A percentile compares a stretch with the other conserved stretches of the same genome.
These are phyloP conservation scores for Bubo bubo DNA, from an alignment of 2,113 vertebrate species.

Conservation along the genomic window DNA sequence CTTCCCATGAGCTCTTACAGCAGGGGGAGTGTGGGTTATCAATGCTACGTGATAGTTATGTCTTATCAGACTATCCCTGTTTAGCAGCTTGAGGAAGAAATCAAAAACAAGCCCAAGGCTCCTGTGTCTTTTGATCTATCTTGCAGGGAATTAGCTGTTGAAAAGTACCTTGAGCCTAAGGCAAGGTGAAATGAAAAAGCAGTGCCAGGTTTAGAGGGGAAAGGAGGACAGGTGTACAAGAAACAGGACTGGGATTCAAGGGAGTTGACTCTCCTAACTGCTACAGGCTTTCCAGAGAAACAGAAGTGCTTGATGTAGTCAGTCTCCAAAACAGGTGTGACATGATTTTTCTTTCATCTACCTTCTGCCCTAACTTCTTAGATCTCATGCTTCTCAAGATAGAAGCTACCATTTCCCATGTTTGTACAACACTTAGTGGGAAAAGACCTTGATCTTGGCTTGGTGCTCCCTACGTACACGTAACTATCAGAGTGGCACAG, in stretches of 20 bases:
- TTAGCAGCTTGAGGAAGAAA: background rate
- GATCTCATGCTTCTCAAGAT: background rate
- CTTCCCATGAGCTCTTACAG: background rate
- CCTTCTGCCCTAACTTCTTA: constrained; percentile 11
- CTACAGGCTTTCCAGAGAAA: constrained; percentile 13
- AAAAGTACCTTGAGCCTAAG: constrained; percentile 18
- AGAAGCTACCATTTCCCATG: background rate
- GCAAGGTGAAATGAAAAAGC: constrained; percentile 36
- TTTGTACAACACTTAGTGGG: constrained; percentile 11
- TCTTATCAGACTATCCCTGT: background rate
- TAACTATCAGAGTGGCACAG: background rate
- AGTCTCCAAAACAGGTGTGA: constrained; percentile 31
- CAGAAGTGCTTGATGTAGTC: constrained; percentile 6
- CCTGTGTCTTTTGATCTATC: constrained; percentile 24
- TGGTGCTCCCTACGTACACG: background rate
- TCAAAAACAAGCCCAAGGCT: constrained; percentile 30
- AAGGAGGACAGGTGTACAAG: constrained; percentile 33
- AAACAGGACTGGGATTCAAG: background rate
- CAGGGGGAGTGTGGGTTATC: background rate
- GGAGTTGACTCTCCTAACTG: background rate
- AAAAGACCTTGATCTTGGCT: constrained; percentile 20
- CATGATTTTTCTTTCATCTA: constrained; percentile 39
- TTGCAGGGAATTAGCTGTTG: constrained; percentile 20
- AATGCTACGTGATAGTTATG: background rate
- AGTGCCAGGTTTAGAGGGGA: constrained; percentile 25